Base-by-base conservation (phyloP, 2,888 invertebrate species). In the Theristus sp. region DNA sequence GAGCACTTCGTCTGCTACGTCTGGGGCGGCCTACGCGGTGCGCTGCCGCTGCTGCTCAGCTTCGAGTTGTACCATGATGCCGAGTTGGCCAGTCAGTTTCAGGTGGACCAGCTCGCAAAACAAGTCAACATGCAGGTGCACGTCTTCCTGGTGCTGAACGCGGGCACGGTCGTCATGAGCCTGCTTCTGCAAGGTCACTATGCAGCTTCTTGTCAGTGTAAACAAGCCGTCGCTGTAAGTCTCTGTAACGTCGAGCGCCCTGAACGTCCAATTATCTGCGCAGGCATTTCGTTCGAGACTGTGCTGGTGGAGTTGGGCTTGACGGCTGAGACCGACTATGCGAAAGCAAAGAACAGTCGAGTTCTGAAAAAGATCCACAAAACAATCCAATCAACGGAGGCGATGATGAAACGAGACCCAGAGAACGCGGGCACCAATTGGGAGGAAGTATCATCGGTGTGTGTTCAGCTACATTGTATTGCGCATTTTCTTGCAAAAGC, bases 1-100 rank as follows among this genome's bases (percentile, higher is more conserved):
- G n/a, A 62, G 26, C 64, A 65, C 57, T 62, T 57, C 62, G 71
- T 80, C 66, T 80, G 82, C 2, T 79, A 81, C 67, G 80, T 80
- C 1, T 83, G 83, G 82, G 81, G 82, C 25, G 82, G 82, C 0
- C 70, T 83, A 1, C 72, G 82, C 28, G 82, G 83, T 0, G 81
- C 82, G 0, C 75, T 83, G 10, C 80, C 81, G 0, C 71, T 82
- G 24, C 80, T 81, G 58, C 72, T 83, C 53, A 52, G 17, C 17
- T 17, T 38, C 38, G 38, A 38, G 38, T 38, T 38, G 38, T 17
- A 38, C 17, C 38, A 38, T 13, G 38, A 38, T 13, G 38, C 38
- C 10, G 10, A 13, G 10, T 13, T 38, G 6, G 38, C 38, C 10
- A 38, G 38, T 17, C 38, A 38, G 38, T 6, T 38, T 38, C 38